A percentile compares a stretch with the other conserved stretches of the same genome.
phyloP scores from a whole-genome alignment of 2,113 vertebrate species.

The Turnix velox region DNA sequence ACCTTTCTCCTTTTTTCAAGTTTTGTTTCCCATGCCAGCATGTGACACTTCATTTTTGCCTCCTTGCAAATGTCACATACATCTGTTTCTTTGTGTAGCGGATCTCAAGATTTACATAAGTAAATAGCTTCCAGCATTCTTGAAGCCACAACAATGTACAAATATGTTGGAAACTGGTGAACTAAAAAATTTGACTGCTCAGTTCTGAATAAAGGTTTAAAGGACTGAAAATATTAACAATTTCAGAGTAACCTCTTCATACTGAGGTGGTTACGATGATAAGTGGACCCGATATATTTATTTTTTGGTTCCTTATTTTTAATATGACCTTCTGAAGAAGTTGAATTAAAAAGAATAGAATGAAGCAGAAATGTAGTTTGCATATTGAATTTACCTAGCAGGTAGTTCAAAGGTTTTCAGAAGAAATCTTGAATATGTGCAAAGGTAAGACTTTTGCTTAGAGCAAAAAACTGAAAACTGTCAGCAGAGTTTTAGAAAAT shows the following conservation, averaged over 20 bases:
- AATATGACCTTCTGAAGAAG: not conserved
- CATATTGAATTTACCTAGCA: not conserved
- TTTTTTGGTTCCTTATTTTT: not conserved
- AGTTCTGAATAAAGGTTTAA: not conserved
- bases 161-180: not conserved
- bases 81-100: slow-evolving; percentile 19
- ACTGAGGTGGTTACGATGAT: not conserved
- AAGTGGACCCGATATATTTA: not conserved
- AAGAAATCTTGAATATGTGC: not conserved
- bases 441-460: not conserved
- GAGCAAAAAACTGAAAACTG: not conserved
- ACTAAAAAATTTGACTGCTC: not conserved
- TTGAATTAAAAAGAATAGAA: not conserved
- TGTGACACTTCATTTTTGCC: not conserved
- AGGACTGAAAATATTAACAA: not conserved
- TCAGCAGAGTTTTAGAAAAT: not conserved
- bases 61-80: not conserved
- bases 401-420: not conserved
- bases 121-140: slow-evolving; percentile 11
- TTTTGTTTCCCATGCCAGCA: not conserved
- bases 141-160: not conserved
- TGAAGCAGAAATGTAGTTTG: not conserved
- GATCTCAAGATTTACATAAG: slow-evolving; percentile 29
- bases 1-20: not conserved
- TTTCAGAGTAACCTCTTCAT: not conserved